These are phyloP conservation scores for Corythucha ciliata DNA, from an alignment of 2,888 invertebrate species.

Conservation along the genomic window DNA sequence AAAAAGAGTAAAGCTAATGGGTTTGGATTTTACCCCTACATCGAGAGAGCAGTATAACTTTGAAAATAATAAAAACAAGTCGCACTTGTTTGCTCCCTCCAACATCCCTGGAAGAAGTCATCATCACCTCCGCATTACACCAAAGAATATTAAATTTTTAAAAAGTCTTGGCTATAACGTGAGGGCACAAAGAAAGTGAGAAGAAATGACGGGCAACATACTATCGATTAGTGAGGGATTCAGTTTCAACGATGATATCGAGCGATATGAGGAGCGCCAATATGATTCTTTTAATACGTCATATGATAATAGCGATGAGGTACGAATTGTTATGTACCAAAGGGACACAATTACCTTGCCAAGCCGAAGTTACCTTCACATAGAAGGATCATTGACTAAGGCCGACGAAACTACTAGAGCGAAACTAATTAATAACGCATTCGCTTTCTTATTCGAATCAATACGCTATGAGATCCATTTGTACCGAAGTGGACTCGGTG, in stretches of 20 bases:
- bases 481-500: too few species aligned
- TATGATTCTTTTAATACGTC: constrained; percentile 1
- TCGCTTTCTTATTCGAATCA: too few species aligned
- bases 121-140: too few species aligned
- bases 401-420: too few species aligned
- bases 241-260: constrained; percentile 1
- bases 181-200: too few species aligned
- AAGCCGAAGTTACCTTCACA: constrained; percentile 10
- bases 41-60: too few species aligned
- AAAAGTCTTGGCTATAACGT: constrained; percentile 5
- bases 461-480: too few species aligned
- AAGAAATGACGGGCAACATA: constrained; percentile 3
- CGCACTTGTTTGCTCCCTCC: too few species aligned
- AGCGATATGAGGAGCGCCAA: constrained; percentile 1
- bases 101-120: too few species aligned
- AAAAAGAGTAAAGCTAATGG: constrained; percentile 21
- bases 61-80: too few species aligned
- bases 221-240: background rate
- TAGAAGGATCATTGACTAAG: constrained; percentile 8
- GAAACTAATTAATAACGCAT: too few species aligned
- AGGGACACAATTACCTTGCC: constrained; percentile 12
- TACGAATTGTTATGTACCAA: constrained; percentile 9
- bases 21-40: constrained; percentile 18
- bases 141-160: too few species aligned
- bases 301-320: constrained; percentile 17